Evolutionary conservation across 2,888 invertebrate genomes (phyloP), one percentile per base, ranked within the genome.

Genomic region (Chalcosyrphus nemorum): DNA sequence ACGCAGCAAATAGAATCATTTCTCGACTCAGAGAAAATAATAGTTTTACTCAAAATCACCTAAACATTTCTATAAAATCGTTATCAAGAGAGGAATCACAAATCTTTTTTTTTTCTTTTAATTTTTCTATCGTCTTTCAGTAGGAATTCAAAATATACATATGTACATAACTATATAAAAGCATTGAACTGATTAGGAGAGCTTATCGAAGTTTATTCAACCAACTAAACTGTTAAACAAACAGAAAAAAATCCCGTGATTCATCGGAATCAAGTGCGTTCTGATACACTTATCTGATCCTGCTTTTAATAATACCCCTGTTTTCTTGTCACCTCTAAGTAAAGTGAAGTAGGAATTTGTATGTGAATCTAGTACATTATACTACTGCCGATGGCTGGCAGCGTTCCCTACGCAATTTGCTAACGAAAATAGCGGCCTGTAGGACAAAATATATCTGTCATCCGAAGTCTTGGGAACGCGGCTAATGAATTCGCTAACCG

Each of bases 181-280:
- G 3, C 35, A 43, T 68, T 24, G 11, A 45, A 35, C 32, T 68
- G 52, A 61, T 76, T 35, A 68, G 17, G 11, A n/a, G 2, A 15
- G 2, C n/a, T 68, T 59, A 76, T 63, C 56, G 13, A n/a, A 4
- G n/a, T 45, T 68, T 45, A 68, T 43, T 43, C 11, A 41, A 7
- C 11, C 24, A 11, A 41, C 59, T 54, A n/a, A 66, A 27, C 2
- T n/a, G 47, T 24, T 66, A 11, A 29, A 19, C 7, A n/a, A 68
- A 38, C 11, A n/a, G 29, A 13, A 19, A 24, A 52, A 56, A 56
- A 57, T 11, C 5, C 7, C 19, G 4, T 50, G 35, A 65, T 35
- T 35, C 50, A 47, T 24, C 6, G 15, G 2, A 27, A 15, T 29
- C 27, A 7, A 43, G 6, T 43, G 9, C 15, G 27, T 61, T 7